Evolutionary conservation across 2,797 vertebrate species (phyloP).

Genomic region (Microhierax caerulescens): DNA sequence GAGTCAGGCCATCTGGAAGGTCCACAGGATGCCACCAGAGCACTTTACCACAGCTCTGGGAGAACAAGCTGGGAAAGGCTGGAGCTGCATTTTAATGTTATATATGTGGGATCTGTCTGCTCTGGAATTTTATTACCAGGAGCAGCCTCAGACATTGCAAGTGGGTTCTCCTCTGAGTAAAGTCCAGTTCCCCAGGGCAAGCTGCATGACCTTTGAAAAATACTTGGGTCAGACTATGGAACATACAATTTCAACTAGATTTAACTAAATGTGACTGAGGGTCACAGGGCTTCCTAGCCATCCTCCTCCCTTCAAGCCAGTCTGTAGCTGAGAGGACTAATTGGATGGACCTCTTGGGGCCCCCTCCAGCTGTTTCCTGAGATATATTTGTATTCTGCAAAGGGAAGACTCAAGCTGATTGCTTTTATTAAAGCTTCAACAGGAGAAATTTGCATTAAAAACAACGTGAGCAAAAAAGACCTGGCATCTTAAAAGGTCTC

Average conservation of each 20-base stretch:
- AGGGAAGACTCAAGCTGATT: slow-evolving; percentile 16
- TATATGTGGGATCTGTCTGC: background rate
- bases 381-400: slow-evolving; percentile 24
- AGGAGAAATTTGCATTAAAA: slow-evolving; percentile 28
- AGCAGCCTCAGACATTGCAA: background rate
- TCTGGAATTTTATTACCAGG: background rate
- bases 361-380: slow-evolving; percentile 37
- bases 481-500: slow-evolving; percentile 11
- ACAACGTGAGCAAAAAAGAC: background rate
- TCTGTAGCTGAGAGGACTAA: slow-evolving; percentile 24
- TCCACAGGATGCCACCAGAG: background rate
- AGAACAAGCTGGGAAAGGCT: background rate
- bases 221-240: background rate
- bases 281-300: background rate
- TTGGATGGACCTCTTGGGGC: slow-evolving; percentile 5
- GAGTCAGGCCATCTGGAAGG: background rate
- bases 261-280: background rate
- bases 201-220: background rate
- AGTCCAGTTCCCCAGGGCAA: background rate
- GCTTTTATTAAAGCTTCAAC: slow-evolving; percentile 6
- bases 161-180: background rate
- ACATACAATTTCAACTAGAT: background rate
- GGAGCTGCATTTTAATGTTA: background rate
- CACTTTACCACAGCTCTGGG: background rate
- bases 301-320: background rate